phyloP scores from a whole-genome alignment of 1,140 invertebrate genomes.

The Ceratosolen solmsi region DNA sequence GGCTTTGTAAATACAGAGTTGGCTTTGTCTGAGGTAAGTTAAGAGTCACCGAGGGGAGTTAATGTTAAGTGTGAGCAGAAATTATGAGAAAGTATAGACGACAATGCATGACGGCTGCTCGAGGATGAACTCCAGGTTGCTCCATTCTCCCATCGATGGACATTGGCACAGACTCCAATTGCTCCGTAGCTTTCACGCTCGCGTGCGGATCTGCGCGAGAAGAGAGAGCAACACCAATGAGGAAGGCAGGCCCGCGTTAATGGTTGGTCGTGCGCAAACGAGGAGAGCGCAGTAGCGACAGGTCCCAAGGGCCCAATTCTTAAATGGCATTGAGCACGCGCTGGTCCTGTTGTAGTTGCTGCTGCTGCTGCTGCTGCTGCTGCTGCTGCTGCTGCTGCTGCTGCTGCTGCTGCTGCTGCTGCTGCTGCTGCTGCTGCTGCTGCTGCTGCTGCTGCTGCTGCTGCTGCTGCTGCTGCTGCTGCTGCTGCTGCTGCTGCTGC shows the following conservation, averaged over 20 bases:
- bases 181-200: not conserved
- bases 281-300: slow-evolving; percentile 71
- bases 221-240: not conserved
- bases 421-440: slow-evolving; percentile 41
- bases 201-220: not conserved
- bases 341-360: slow-evolving; percentile 67
- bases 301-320: slow-evolving; percentile 73
- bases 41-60: no score
- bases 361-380: slow-evolving; percentile 46
- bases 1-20: no score
- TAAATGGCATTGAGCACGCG: slow-evolving; percentile 71
- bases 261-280: slow-evolving; percentile 72
- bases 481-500: not conserved
- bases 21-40: no score
- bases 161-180: not conserved
- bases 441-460: slow-evolving; percentile 49
- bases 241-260: slow-evolving; percentile 55
- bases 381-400: slow-evolving; percentile 34
- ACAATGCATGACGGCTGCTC: no score
- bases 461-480: slow-evolving; percentile 49
- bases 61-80: no score
- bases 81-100: no score
- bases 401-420: slow-evolving; percentile 55
- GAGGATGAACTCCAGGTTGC: no score
- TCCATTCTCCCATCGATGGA: no score